Evolutionary conservation across 2,797 vertebrate species (phyloP).

Genomic region (Cottoperca gobio): DNA sequence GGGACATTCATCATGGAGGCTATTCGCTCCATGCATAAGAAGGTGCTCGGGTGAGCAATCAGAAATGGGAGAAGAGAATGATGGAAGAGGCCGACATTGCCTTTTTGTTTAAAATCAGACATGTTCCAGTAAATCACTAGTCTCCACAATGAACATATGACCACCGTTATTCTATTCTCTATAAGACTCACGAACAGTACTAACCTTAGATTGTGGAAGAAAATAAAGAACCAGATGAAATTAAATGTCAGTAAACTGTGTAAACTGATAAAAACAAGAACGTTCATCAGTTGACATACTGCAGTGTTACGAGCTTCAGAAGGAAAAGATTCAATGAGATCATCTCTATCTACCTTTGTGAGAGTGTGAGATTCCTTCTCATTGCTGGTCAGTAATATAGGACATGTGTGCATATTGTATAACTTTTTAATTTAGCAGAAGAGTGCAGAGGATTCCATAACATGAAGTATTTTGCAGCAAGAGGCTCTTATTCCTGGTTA

Average conservation of each 20-base stretch:
- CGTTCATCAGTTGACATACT: neutral
- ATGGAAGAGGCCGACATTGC: neutral
- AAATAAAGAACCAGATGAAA: neutral
- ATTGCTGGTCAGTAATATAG: neutral
- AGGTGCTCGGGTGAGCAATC: neutral
- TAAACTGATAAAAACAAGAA: too few relatives aligned
- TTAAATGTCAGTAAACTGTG: too few relatives aligned
- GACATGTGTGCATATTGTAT: neutral
- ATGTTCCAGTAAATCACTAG: neutral
- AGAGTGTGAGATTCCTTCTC: neutral
- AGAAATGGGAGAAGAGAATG: neutral
- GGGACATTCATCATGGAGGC: slow-evolving; percentile 3
- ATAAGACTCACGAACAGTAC: neutral
- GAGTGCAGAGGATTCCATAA: neutral
- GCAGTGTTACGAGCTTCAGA: neutral
- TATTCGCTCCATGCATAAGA: neutral
- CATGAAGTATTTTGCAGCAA: neutral
- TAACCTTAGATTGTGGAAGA: neutral
- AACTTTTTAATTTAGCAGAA: neutral
- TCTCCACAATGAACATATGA: neutral
- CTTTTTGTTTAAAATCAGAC: neutral
- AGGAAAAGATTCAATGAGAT: neutral
- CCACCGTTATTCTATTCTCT: neutral
- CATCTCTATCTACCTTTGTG: too few relatives aligned
- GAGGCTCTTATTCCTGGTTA: neutral